These are phyloP conservation scores for Lasiurus cinereus DNA, from an alignment of 2,113 vertebrate species.

Conservation along the genomic window DNA sequence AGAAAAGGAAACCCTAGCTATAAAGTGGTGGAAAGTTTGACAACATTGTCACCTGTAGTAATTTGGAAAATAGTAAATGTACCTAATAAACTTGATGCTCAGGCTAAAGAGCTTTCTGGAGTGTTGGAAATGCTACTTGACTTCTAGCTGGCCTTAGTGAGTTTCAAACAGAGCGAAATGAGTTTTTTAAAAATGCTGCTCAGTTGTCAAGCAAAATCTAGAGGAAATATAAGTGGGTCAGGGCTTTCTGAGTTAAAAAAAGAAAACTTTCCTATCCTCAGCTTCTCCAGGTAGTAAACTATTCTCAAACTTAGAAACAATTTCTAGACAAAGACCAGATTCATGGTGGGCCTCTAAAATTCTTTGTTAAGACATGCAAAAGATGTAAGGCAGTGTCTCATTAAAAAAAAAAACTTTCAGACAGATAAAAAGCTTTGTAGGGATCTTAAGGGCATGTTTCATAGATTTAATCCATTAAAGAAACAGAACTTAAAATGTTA, in stretches of 20 bases:
- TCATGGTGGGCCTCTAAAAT: neutral
- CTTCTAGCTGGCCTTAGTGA: neutral
- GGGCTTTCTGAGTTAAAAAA: neutral
- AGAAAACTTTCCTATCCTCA: neutral
- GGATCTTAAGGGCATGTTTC: neutral
- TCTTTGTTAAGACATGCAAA: neutral
- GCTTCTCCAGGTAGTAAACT: neutral
- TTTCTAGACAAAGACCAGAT: neutral
- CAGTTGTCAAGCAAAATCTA: neutral
- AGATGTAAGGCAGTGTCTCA: neutral
- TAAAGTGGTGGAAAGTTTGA: neutral
- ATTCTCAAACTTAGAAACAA: neutral
- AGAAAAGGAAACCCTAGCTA: neutral
- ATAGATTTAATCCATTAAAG: neutral
- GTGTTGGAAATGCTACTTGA: neutral
- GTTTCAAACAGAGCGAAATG: neutral
- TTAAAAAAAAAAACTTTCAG: neutral
- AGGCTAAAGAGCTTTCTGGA: neutral
- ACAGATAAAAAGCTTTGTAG: neutral
- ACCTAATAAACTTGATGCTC: neutral
- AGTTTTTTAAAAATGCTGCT: neutral
- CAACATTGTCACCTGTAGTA: neutral
- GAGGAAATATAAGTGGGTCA: neutral
- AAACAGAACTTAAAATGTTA: neutral
- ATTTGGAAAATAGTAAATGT: neutral